Evolutionary conservation across 2,797 vertebrate species (phyloP).

Genomic region (Spinibarbus caldwelli): DNA sequence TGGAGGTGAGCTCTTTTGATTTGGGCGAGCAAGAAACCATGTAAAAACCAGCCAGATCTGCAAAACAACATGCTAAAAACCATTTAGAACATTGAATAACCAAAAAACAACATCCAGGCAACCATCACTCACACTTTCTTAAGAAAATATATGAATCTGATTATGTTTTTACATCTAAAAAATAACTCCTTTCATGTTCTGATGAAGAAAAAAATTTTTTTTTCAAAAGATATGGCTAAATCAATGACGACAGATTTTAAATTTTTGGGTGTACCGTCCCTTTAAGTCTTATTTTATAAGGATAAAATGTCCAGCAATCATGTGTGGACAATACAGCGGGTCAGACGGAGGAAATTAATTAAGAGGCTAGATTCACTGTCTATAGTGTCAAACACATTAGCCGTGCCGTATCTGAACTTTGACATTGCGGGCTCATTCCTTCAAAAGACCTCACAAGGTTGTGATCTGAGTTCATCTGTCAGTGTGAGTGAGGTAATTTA

Average conservation of each 20-base stretch:
- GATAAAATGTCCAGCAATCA: background rate
- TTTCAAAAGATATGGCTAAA: background rate
- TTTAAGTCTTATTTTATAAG: background rate
- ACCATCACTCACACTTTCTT: background rate
- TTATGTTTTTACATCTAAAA: background rate
- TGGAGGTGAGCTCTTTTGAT: background rate
- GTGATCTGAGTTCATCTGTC: conserved; percentile 22
- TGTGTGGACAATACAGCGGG: background rate
- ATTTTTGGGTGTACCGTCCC: background rate
- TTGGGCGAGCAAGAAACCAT: background rate
- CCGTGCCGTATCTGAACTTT: conserved; percentile 27
- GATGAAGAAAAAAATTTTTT: no score
- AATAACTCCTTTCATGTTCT: background rate
- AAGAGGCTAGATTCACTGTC: conserved; percentile 32
- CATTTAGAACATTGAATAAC: background rate
- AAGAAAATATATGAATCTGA: background rate
- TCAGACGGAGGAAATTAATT: background rate
- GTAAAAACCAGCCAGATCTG: background rate
- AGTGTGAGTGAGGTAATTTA: conserved; percentile 33
- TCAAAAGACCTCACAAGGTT: conserved; percentile 33
- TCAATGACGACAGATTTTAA: background rate
- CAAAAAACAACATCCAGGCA: background rate
- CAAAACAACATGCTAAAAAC: no score
- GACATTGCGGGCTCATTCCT: conserved; percentile 5
- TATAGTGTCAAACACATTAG: conserved; percentile 46